phyloP scores from a whole-genome alignment of 2,113 vertebrate species.

The Polypterus senegalus region DNA sequence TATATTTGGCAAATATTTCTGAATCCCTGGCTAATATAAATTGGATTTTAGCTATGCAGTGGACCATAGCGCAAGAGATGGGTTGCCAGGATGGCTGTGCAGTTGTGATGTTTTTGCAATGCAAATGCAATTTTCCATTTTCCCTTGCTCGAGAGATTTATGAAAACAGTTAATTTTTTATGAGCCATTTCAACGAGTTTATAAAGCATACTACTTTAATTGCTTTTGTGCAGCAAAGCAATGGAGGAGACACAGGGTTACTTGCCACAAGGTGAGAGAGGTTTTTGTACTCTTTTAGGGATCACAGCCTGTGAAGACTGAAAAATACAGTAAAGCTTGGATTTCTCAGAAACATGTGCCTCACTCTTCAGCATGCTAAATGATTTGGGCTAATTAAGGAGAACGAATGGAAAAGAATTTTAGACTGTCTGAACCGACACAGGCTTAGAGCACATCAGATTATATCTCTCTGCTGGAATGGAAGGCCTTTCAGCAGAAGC shows the following conservation, averaged over 20 bases:
- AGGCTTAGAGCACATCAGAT: too few species aligned
- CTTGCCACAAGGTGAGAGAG: neutral
- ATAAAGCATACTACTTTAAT: slow-evolving; percentile 3
- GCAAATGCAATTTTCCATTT: slow-evolving; percentile 5
- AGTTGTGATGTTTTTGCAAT: slow-evolving; percentile 3
- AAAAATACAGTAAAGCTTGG: too few species aligned
- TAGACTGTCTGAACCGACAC: too few species aligned
- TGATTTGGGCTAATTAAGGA: too few species aligned
- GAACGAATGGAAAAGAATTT: too few species aligned
- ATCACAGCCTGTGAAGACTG: too few species aligned
- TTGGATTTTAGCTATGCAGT: slow-evolving; percentile 1
- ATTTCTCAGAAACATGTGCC: too few species aligned
- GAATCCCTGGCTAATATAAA: slow-evolving; percentile 6
- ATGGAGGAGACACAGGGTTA: neutral
- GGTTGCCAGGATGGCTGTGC: neutral
- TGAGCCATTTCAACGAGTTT: slow-evolving; percentile 5
- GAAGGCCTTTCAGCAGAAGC: too few species aligned
- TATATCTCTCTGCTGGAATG: too few species aligned
- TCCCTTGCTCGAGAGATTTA: slow-evolving; percentile 4
- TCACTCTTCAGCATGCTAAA: too few species aligned
- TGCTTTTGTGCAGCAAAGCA: neutral
- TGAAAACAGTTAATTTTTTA: slow-evolving; percentile 6
- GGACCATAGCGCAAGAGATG: slow-evolving; percentile 1
- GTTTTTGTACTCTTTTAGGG: too few species aligned
- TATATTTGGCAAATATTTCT: slow-evolving; percentile 6